Conservation (phyloP, 2,113 vertebrate genomes). For the Pogona vitticeps region DNA sequence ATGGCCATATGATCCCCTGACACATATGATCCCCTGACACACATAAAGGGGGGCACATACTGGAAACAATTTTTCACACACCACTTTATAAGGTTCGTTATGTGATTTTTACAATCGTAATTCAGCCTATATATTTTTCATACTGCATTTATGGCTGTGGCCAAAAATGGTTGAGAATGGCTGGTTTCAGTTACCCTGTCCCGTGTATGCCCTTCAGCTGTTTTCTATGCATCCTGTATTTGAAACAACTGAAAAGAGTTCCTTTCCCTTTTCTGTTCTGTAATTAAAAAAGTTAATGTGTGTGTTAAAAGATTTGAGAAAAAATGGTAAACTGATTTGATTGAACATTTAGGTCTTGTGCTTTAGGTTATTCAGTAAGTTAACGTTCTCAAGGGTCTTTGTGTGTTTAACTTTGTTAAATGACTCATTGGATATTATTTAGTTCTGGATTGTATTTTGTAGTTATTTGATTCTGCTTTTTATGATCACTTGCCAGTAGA, state of each 20-base stretch:
- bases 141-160: no score
- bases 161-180: no score
- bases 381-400: background rate
- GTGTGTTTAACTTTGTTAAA: background rate
- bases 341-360: background rate
- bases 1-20: background rate
- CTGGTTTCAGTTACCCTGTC: no score
- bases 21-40: no score
- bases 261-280: background rate
- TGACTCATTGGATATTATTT: background rate
- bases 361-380: background rate
- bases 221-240: background rate
- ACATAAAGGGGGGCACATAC: no score
- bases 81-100: no score
- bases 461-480: background rate
- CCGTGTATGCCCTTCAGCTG: background rate
- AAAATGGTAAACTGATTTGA: background rate
- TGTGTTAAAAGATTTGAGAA: background rate
- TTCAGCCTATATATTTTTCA: no score
- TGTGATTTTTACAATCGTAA: no score
- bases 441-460: background rate
- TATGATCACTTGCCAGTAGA: slow-evolving; percentile 30
- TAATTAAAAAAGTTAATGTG: background rate
- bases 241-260: background rate
- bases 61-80: no score